phyloP scores from a whole-genome alignment of 2,797 vertebrate species.

The Phataginus tetradactyla region DNA sequence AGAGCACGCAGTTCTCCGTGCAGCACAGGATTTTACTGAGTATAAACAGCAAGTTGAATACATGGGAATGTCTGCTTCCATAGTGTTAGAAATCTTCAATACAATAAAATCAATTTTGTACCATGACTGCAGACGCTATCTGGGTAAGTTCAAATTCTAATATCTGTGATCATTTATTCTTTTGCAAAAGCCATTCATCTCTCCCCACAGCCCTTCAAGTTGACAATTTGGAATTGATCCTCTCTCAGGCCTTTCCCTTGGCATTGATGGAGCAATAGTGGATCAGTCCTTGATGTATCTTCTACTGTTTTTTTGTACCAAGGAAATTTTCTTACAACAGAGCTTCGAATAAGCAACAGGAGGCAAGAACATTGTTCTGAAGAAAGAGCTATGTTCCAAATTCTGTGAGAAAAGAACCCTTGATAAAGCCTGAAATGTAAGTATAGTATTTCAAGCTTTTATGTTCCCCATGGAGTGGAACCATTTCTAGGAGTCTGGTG shows the following conservation, averaged over 20 bases:
- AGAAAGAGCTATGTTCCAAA: neutral
- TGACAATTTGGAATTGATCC: neutral
- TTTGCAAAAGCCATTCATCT: neutral
- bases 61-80: neutral
- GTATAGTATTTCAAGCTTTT: neutral
- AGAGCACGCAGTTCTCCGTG: neutral
- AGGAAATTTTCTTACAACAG: neutral
- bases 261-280: neutral
- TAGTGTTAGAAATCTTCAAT: neutral
- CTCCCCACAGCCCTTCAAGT: neutral
- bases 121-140: neutral
- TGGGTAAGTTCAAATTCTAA: neutral
- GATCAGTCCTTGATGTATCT: neutral
- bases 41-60: neutral
- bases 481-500: neutral
- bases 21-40: neutral
- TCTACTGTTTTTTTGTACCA: neutral
- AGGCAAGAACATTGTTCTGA: neutral
- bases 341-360: neutral
- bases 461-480: neutral
- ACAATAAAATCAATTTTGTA: neutral
- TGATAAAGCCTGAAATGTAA: neutral
- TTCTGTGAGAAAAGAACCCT: neutral
- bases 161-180: neutral
- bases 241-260: neutral